Evolutionary conservation across 2,888 invertebrate species (phyloP).

Genomic region (Trypoxylon attenuatum): DNA sequence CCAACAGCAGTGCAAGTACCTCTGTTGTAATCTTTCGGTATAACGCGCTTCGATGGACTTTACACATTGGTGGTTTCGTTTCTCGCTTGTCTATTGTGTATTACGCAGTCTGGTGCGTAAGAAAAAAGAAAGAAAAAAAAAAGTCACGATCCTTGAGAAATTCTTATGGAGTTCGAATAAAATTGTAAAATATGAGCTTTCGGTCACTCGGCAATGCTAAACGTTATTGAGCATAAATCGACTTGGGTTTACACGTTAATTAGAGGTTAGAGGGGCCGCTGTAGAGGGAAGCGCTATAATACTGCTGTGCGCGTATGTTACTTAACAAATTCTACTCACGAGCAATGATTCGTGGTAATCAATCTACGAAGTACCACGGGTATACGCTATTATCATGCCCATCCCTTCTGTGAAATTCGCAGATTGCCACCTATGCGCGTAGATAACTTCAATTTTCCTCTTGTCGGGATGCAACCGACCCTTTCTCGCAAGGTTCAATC

Average conservation of each 20-base stretch:
- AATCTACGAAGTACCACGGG: not conserved
- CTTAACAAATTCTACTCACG: no score
- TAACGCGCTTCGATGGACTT: slow-evolving; percentile 25
- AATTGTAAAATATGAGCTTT: no score
- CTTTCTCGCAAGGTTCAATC: not conserved
- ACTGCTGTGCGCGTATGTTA: no score
- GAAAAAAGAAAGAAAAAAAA: not conserved
- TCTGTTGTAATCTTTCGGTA: slow-evolving; percentile 50
- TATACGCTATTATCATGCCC: slow-evolving; percentile 21
- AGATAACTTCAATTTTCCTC: slow-evolving; percentile 11
- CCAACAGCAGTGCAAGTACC: slow-evolving; percentile 46
- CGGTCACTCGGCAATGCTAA: no score
- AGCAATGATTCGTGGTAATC: no score
- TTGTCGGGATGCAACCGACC: slow-evolving; percentile 23
- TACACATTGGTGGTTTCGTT: slow-evolving; percentile 19
- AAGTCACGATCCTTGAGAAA: not conserved
- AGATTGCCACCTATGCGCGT: slow-evolving; percentile 8
- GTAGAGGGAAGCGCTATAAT: no score
- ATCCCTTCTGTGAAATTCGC: slow-evolving; percentile 33
- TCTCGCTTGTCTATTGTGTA: slow-evolving; percentile 29
- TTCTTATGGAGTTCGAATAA: no score
- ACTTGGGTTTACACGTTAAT: no score
- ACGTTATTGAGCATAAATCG: no score
- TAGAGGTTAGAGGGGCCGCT: no score
- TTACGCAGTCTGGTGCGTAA: not conserved